Evolutionary conservation across 2,113 vertebrate genomes (phyloP), one percentile per base, ranked within the genome.

Genomic region (Microcebus ravelobensis): DNA sequence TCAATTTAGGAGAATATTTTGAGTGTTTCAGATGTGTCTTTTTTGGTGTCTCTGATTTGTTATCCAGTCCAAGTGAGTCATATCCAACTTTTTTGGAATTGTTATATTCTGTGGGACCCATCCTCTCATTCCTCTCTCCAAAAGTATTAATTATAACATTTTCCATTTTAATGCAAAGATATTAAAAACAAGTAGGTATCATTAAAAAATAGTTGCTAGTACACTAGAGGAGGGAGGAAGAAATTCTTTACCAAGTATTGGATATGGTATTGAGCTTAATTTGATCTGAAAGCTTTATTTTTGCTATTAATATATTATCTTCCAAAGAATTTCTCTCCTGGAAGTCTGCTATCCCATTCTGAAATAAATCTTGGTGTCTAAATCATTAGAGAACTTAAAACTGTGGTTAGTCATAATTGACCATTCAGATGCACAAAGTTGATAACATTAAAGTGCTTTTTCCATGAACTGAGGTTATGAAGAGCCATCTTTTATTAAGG

Each of bases 161-260:
- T 94, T 83, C 52, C 20, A 88, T 94, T 90, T 93, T 87, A 91
- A 90, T 87, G 65, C 45, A 83, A 74, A 95, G 71, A 82, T 70
- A 73, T 94, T 11, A 13, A 61, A 88, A 90, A 48, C 5, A 79
- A 87, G 71, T 48, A 82, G 12, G 29, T 61, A 67, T 73, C 39
- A 73, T 67, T 92, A 79, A 39, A 83, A 92, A 80, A 85, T 65
- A 65, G 89, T 61, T 63, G 31, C 23, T 82, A 73, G 14, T 73
- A 96, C 9, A 90, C 29, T 82, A 63, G 42, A 27, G 70, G 91
- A 63, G 27, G 2, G 17, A 80, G 74, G 48, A 93, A 21, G 50
- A 96, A 90, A 63, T 95, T 96, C 42, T 79, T 74, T 31, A 71
- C 34, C 50, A 90, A 88, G 36, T 87, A 74, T 79, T 90, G 6